Percentiles rank a stretch among this genome's conserved stretches.
Evolutionary conservation across 2,113 vertebrate genomes (phyloP).

Genomic region (Scolopax mira): DNA sequence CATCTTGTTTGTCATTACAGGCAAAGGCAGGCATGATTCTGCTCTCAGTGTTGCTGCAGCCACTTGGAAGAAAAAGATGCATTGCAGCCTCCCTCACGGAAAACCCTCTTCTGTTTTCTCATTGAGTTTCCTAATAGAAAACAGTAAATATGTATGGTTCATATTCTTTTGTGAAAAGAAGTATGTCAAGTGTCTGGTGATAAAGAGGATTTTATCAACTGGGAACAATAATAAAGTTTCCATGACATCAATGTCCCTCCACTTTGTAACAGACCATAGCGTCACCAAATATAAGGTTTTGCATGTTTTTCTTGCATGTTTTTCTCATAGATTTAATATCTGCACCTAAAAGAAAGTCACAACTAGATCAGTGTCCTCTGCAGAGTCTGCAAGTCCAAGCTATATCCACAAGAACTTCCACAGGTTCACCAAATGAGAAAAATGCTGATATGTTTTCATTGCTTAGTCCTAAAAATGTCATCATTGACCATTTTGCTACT

Average conservation of each 20-base stretch:
- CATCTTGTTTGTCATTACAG: not conserved
- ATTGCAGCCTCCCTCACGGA: not conserved
- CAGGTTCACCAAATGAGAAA: not conserved
- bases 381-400: not conserved
- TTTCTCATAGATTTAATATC: not conserved
- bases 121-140: not conserved
- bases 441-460: not conserved
- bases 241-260: not conserved
- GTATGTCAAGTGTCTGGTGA: not conserved
- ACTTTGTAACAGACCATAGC: not conserved
- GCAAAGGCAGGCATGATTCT: not conserved
- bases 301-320: not conserved
- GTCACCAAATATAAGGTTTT: not conserved
- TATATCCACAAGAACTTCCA: not conserved
- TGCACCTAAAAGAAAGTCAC: not conserved
- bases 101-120: not conserved
- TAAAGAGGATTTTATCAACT: not conserved
- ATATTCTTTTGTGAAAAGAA: not conserved
- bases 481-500: not conserved
- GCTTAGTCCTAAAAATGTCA: not conserved
- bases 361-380: not conserved
- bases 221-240: not conserved
- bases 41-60: not conserved
- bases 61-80: not conserved
- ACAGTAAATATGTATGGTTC: not conserved